Base-by-base conservation (phyloP, 2,113 vertebrate species). In the Pygoscelis antarcticus region DNA sequence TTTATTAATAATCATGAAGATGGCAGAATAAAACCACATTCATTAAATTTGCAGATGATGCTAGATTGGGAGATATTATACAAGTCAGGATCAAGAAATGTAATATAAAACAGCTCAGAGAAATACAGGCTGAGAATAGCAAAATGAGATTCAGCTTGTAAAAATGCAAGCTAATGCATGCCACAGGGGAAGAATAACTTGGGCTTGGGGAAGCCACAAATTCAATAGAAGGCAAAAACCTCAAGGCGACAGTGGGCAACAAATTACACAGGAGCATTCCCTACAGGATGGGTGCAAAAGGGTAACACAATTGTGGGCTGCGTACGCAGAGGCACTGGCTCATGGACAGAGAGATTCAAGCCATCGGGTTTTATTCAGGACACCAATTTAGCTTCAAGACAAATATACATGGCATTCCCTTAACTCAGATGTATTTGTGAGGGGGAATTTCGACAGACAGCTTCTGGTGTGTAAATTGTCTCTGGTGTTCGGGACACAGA, bases 61-160 rank as follows among this genome's bases (percentile, higher is more conserved):
- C 12, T 93, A 93, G 91, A 97, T 20, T 62, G 34, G 44, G 65
- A 85, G 52, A 20, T 51, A 93, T 72, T 87, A 58, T 40, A 93
- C 74, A 49, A 93, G 32, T 82, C 93, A 74, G 66, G 46, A 87
- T 85, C 84, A 70, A 91, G 89, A 93, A 96, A 66, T 8, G 19
- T 47, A 74, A 83, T 70, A 51, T 51, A 76, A 76, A 85, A 58
- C 83, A 85, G 42, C 70, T 91, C 70, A 69, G 46, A 95, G 70
- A 96, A 91, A 82, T 21, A 51, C 10, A 65, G 38, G 11, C 70
- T 83, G 70, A 72, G 75, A 87, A 82, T 8, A 85, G 36, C 77
- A 91, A 96, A 96, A 94, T 91, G 78, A 95, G 93, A 93, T 95
- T 93, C 84, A 85, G 66, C 81, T 86, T 93, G 89, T 91, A 90